Evolutionary conservation across 2,888 invertebrate genomes (phyloP).

Genomic region (Psylliodes chrysocephalus): DNA sequence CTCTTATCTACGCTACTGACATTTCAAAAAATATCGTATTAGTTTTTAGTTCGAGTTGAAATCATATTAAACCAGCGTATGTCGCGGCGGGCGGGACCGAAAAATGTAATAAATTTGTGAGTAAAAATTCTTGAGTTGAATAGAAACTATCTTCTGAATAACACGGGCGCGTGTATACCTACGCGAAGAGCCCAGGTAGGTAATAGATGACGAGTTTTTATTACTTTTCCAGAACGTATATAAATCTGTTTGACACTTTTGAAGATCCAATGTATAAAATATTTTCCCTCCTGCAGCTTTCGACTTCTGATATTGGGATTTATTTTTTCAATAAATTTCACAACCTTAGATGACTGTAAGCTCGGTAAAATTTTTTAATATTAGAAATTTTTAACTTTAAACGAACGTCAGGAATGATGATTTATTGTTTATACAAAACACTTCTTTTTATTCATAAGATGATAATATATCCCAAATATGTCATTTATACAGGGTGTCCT

Average conservation of each 20-base stretch:
- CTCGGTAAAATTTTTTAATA: too few species aligned
- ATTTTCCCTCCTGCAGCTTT: neutral
- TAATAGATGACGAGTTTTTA: constrained; percentile 28
- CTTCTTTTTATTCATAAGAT: too few species aligned
- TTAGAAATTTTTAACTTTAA: too few species aligned
- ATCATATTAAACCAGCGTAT: neutral
- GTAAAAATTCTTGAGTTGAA: constrained; percentile 20
- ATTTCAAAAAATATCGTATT: neutral
- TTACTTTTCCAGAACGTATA: constrained; percentile 18
- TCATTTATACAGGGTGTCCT: too few species aligned
- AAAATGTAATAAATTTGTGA: constrained; percentile 22
- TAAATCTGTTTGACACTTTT: constrained; percentile 23
- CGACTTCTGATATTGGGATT: neutral
- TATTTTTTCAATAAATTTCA: neutral
- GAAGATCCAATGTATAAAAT: constrained; percentile 9
- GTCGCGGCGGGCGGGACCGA: constrained; percentile 18
- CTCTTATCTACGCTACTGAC: too few species aligned
- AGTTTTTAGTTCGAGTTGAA: constrained; percentile 3
- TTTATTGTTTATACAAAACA: too few species aligned
- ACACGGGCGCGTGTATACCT: constrained; percentile 16
- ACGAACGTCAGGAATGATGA: too few species aligned
- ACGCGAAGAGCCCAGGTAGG: constrained; percentile 14
- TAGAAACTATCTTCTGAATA: constrained; percentile 23
- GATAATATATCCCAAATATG: too few species aligned
- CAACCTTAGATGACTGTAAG: too few species aligned